A percentile compares a stretch with the other conserved stretches of the same genome.
These are phyloP conservation scores for Oreochromis aureus DNA, from an alignment of 2,113 vertebrate genomes.

Conservation along the genomic window DNA sequence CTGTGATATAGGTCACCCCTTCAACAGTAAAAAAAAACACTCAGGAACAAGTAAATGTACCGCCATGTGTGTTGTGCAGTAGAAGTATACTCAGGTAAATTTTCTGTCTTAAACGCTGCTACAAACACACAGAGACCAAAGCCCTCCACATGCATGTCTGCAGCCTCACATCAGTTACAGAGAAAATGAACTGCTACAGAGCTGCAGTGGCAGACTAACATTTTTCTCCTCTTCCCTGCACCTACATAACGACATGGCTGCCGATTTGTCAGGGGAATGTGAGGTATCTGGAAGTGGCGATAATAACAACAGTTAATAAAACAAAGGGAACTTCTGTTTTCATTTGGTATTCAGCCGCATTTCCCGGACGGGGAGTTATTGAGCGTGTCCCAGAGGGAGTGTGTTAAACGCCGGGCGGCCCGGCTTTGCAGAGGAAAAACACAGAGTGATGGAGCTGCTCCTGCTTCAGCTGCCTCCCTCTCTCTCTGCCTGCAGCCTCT, in stretches of 20 bases:
- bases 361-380: conserved; percentile 49
- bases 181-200: conserved; percentile 39
- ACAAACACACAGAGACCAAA: not conserved
- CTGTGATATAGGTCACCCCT: not conserved
- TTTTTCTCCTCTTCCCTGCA: conserved; percentile 14
- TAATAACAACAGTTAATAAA: conserved; percentile 65
- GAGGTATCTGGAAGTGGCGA: conserved; percentile 40
- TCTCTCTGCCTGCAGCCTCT: not conserved
- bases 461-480: conserved; percentile 15
- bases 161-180: not conserved
- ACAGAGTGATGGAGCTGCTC: conserved; percentile 44
- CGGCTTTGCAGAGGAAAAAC: conserved; percentile 45
- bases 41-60: not conserved
- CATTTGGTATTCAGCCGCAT: conserved; percentile 50
- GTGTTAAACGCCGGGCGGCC: conserved; percentile 42
- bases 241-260: conserved; percentile 35
- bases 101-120: not conserved
- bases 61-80: not conserved
- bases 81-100: not conserved
- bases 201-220: not conserved
- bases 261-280: conserved; percentile 22
- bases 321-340: conserved; percentile 59
- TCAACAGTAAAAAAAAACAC: not conserved
- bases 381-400: conserved; percentile 60
- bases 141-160: not conserved